These are phyloP conservation scores for Orussus abietinus DNA, from an alignment of 1,140 invertebrate genomes.

Conservation along the genomic window DNA sequence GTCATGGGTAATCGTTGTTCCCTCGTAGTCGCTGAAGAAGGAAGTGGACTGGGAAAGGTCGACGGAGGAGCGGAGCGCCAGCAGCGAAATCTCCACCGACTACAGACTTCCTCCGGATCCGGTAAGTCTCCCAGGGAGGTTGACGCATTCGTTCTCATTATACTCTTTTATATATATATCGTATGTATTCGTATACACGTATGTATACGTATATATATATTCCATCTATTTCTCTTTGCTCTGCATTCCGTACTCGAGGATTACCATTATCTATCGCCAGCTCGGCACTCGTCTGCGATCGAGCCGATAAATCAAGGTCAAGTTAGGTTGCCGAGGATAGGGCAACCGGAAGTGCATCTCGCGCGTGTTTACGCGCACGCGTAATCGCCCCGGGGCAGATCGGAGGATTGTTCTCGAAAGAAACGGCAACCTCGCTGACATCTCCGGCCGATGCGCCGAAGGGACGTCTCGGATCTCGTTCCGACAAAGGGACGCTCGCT, in stretches of 20 bases:
- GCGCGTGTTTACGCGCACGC: background rate
- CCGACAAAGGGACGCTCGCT: too few relatives aligned
- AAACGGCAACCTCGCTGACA: too few relatives aligned
- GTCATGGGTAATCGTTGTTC: slow-evolving; percentile 8
- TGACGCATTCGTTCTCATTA: slow-evolving; percentile 40
- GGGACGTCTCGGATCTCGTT: too few relatives aligned
- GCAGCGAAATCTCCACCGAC: slow-evolving; percentile 69
- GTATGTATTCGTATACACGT: too few relatives aligned
- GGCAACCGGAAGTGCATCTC: too few relatives aligned
- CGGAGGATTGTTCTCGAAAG: too few relatives aligned
- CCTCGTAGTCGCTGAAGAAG: slow-evolving; percentile 76
- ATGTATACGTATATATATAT: slow-evolving; percentile 20
- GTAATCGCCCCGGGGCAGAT: too few relatives aligned
- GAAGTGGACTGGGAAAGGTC: slow-evolving; percentile 78
- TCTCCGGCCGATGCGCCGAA: too few relatives aligned
- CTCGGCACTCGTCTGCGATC: slow-evolving; percentile 36
- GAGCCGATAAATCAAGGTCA: slow-evolving; percentile 32
- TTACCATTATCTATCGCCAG: slow-evolving; percentile 18
- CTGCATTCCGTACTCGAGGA: too few relatives aligned
- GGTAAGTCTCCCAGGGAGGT: slow-evolving; percentile 68
- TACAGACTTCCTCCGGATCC: slow-evolving; percentile 76
- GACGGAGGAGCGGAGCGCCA: slow-evolving; percentile 70
- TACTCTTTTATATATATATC: too few relatives aligned
- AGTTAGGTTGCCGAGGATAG: slow-evolving; percentile 36
- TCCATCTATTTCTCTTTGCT: too few relatives aligned